phyloP scores from a whole-genome alignment of 2,797 vertebrate species.

The Tiaroga cobitis region DNA sequence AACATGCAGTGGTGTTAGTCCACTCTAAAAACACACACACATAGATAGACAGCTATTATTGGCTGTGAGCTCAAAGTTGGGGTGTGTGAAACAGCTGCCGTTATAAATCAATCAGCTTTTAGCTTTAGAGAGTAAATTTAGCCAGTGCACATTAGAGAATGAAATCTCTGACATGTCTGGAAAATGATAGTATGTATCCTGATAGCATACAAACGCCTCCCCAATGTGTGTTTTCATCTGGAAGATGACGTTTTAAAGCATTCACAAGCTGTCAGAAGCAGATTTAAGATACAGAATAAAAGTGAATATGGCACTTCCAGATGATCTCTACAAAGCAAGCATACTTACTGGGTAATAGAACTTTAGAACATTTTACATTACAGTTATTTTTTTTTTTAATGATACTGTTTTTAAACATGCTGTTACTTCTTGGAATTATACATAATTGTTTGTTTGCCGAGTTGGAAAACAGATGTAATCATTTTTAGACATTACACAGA shows the following conservation, averaged over 20 bases:
- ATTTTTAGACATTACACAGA: constrained; percentile 12
- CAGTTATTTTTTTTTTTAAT: neutral
- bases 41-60: constrained; percentile 46
- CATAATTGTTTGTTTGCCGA: neutral
- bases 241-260: neutral
- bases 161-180: neutral
- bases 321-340: neutral
- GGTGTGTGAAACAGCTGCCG: constrained; percentile 6
- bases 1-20: constrained; percentile 99
- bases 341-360: neutral
- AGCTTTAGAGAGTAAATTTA: constrained; percentile 1
- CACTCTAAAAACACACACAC: constrained; percentile 87
- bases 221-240: neutral
- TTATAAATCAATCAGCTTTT: constrained; percentile 28
- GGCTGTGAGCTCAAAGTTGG: constrained; percentile 21
- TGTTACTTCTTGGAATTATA: neutral
- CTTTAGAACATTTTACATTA: neutral
- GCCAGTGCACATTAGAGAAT: neutral
- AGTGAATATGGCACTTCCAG: neutral
- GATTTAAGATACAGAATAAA: constrained; percentile 1
- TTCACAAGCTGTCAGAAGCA: neutral
- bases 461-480: constrained; percentile 9
- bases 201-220: neutral
- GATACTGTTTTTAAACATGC: neutral
- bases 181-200: neutral